A percentile compares a stretch with the other conserved stretches of the same genome.
These are phyloP conservation scores for Rhea americana DNA, from an alignment of 2,113 vertebrate genomes.

Conservation along the genomic window DNA sequence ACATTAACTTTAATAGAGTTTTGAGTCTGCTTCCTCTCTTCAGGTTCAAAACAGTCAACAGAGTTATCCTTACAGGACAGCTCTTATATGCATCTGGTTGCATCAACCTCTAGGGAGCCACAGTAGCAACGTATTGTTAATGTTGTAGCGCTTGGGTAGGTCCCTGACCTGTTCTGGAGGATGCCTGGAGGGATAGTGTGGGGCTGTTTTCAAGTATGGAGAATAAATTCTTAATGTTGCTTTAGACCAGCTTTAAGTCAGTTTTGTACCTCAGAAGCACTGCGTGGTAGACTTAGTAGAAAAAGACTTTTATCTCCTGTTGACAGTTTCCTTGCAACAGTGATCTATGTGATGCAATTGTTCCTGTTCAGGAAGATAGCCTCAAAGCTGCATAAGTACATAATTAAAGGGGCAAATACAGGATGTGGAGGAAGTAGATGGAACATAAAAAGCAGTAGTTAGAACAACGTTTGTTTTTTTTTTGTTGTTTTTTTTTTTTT, in stretches of 20 bases:
- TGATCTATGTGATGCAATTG: background rate
- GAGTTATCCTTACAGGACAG: background rate
- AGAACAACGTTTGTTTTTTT: background rate
- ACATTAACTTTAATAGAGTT: background rate
- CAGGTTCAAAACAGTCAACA: background rate
- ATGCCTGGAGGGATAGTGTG: background rate
- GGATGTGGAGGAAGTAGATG: background rate
- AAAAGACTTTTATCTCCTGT: background rate
- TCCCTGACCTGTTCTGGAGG: background rate
- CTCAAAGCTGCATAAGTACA: background rate
- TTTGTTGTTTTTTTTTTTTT: background rate
- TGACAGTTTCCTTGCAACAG: background rate
- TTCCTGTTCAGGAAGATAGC: background rate
- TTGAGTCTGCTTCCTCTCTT: background rate
- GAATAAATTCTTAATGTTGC: background rate
- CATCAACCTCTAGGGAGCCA: background rate
- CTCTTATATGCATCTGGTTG: background rate
- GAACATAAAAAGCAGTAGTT: background rate
- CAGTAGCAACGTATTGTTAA: background rate
- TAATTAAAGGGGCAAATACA: background rate
- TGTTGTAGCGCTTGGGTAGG: background rate
- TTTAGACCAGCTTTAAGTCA: background rate
- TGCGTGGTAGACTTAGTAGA: background rate
- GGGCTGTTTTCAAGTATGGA: background rate
- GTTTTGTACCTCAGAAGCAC: background rate